Evolutionary conservation across 2,888 invertebrate genomes (phyloP).

Genomic region (Epinotia bilunana): DNA sequence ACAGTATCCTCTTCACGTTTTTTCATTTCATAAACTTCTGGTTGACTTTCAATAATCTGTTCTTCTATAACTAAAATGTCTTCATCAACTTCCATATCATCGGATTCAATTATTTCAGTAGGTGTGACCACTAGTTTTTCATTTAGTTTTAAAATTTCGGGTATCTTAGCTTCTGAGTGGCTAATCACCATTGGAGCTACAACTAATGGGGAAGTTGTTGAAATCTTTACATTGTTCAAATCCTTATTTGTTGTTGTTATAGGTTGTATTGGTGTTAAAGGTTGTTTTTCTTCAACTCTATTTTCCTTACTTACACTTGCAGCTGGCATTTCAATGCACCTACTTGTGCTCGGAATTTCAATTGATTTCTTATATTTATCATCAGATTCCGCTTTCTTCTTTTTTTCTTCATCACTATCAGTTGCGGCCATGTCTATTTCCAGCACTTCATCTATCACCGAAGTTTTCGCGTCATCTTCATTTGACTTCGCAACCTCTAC

Average conservation of each 20-base stretch:
- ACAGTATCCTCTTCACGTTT: not conserved
- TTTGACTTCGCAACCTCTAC: slow-evolving; percentile 12
- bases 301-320: slow-evolving; percentile 24
- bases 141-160: slow-evolving; percentile 4
- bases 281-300: slow-evolving; percentile 36
- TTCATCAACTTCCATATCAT: slow-evolving; percentile 28
- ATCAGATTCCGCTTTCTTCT: not conserved
- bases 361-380: not conserved
- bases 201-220: not conserved
- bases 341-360: slow-evolving; percentile 8
- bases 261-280: slow-evolving; percentile 16
- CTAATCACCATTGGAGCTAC: not conserved
- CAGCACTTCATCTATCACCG: slow-evolving; percentile 17
- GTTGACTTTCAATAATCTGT: slow-evolving; percentile 10
- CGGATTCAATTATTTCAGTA: slow-evolving; percentile 25
- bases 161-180: not conserved
- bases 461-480: slow-evolving; percentile 13
- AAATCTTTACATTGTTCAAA: not conserved
- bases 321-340: slow-evolving; percentile 1
- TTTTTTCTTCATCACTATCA: slow-evolving; percentile 1
- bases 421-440: slow-evolving; percentile 12
- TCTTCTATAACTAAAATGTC: slow-evolving; percentile 36
- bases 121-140: slow-evolving; percentile 7
- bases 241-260: slow-evolving; percentile 21
- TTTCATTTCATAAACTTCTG: not conserved